These are phyloP conservation scores for Threskiornis aethiopicus DNA, from an alignment of 2,797 vertebrate genomes.

Conservation along the genomic window DNA sequence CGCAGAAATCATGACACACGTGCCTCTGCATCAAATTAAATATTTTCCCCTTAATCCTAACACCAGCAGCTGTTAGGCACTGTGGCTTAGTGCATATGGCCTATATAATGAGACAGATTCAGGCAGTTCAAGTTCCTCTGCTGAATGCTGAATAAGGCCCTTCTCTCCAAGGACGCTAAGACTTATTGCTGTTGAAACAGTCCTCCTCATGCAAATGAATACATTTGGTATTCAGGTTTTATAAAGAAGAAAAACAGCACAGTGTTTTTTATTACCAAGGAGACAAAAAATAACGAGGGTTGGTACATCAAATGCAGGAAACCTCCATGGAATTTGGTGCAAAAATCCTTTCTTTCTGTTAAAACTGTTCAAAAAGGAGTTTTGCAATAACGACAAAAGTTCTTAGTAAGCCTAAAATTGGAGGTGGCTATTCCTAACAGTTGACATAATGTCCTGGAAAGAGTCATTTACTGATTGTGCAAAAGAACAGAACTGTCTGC, in stretches of 20 bases:
- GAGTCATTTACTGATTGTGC: conserved; percentile 1
- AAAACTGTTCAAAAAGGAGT: conserved; percentile 31
- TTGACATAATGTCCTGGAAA: conserved; percentile 41
- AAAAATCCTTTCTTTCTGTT: conserved; percentile 20
- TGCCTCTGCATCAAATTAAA: conserved; percentile 77
- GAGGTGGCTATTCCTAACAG: conserved; percentile 16
- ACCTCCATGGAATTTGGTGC: not conserved
- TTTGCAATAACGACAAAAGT: conserved; percentile 57
- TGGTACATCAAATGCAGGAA: conserved; percentile 1
- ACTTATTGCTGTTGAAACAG: conserved; percentile 66
- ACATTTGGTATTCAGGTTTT: conserved; percentile 32
- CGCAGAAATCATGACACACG: conserved; percentile 55
- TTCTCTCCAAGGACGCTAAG: conserved; percentile 71
- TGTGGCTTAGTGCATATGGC: conserved; percentile 69
- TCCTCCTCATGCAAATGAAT: conserved; percentile 68
- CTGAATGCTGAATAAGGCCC: conserved; percentile 75
- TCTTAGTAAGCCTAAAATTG: conserved; percentile 42
- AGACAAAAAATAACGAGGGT: conserved; percentile 34
- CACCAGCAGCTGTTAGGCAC: conserved; percentile 78
- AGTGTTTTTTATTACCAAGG: conserved; percentile 12
- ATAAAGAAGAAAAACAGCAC: conserved; percentile 32
- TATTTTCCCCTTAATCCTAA: conserved; percentile 77
- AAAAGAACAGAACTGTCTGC: conserved; percentile 43
- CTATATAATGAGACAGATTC: conserved; percentile 74
- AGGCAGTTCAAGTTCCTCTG: conserved; percentile 62